phyloP scores from a whole-genome alignment of 2,888 invertebrate genomes.

The Amorpha juglandis region DNA sequence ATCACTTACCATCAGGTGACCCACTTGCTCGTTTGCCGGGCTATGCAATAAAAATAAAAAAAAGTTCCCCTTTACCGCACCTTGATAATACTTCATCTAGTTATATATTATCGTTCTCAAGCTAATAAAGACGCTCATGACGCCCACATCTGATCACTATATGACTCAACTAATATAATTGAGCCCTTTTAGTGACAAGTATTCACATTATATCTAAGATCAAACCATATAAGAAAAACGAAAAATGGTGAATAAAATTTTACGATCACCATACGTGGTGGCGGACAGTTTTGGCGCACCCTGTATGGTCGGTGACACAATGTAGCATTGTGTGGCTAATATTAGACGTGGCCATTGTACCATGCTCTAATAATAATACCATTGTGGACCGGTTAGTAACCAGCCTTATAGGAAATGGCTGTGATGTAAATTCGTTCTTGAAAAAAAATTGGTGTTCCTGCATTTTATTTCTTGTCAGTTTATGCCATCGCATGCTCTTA shows the following conservation, averaged over 20 bases:
- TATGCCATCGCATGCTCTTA: too few relatives aligned
- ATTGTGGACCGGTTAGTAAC: constrained; percentile 39
- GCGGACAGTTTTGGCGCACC: constrained; percentile 40
- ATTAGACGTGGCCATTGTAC: constrained; percentile 48
- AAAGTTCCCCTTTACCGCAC: too few relatives aligned
- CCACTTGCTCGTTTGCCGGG: too few relatives aligned
- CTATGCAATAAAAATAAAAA: too few relatives aligned
- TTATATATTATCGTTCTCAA: background rate
- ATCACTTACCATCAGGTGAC: too few relatives aligned
- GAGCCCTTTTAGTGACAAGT: constrained; percentile 29
- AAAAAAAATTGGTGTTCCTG: background rate
- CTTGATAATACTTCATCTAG: too few relatives aligned
- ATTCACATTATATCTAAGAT: constrained; percentile 28
- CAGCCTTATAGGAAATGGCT: constrained; percentile 27
- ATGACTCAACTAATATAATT: constrained; percentile 9
- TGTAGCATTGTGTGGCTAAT: constrained; percentile 58
- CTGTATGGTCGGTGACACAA: constrained; percentile 28
- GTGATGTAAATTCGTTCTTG: constrained; percentile 1
- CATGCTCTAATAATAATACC: constrained; percentile 41
- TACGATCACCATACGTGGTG: constrained; percentile 48
- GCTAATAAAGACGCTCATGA: background rate
- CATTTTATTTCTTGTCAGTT: background rate
- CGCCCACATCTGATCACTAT: constrained; percentile 20
- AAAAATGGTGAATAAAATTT: constrained; percentile 50
- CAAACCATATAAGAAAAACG: constrained; percentile 38